Evolutionary conservation across 1,140 invertebrate species (phyloP), one percentile per base, ranked within the genome.

Genomic region (Hypsibius dujardini): DNA sequence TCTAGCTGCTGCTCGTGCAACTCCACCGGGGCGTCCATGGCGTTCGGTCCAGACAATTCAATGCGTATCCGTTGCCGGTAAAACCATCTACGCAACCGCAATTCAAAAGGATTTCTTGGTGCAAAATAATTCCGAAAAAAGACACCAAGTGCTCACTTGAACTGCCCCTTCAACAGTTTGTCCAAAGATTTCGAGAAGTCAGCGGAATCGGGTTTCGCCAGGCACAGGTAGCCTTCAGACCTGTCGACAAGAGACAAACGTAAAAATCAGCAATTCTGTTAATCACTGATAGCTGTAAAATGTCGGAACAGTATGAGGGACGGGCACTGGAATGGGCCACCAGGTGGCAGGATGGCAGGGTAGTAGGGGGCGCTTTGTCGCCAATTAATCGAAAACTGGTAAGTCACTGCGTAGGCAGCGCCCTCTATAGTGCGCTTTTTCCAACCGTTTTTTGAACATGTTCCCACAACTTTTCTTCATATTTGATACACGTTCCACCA

Each of bases 201-300:
- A 42, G 79, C 76, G 46, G 86, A 85, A 74, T 85, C 87, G 78
- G 88, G 85, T 73, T 87, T 87, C 46, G 92, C 86, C 70, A 96
- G 79, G 81, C 95, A 92, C 0, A 99, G 83, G 76, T 90, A 85
- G 0, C 95, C 95, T 77, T 95, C 91, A 0, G 94, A 98, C 71
- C 88, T 86, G 71, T 69, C 62, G 47, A 75, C 67, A 50, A 71
- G 70, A 72, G 69, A 72, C 1, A 50, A 69, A 59, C 28, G 28
- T 28, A 28, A 28, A 28, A 28, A 28, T 28, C 28, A 28, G 28
- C 28, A 28, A 28, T 28, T 28, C 28, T 28, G 28, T 28, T 28
- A 28, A 28, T 28, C 28, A 28, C 28, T 28, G 28, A 28, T 28
- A 46, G 56, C 47, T 46, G 50, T 12, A 56, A 56, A 56, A 7